Evolutionary conservation across 2,797 vertebrate species (phyloP).

Genomic region (Brachyalestes nurse): DNA sequence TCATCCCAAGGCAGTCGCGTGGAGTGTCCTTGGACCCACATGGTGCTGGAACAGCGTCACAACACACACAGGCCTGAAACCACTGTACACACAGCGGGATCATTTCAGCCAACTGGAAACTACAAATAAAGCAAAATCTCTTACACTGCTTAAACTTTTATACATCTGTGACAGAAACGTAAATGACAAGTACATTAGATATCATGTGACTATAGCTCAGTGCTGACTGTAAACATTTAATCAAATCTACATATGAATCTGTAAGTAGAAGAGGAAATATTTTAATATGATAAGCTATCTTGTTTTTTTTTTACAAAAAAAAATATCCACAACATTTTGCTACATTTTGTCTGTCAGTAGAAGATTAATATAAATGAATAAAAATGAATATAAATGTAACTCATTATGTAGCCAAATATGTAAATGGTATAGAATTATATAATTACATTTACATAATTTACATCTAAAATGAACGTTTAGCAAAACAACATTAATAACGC

Average conservation of each 20-base stretch:
- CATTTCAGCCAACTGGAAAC: not conserved
- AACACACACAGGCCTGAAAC: conserved; percentile 1
- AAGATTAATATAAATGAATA: no score
- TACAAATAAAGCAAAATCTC: not conserved
- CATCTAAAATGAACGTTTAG: not conserved
- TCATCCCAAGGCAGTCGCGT: conserved; percentile 28
- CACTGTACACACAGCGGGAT: not conserved
- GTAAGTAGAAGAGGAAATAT: not conserved
- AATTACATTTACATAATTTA: not conserved
- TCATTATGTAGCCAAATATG: not conserved
- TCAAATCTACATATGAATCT: not conserved
- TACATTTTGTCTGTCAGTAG: no score
- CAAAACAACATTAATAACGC: not conserved
- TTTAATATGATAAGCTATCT: not conserved
- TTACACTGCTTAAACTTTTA: not conserved
- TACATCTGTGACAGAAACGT: not conserved
- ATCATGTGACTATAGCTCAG: not conserved
- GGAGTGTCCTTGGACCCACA: conserved; percentile 48
- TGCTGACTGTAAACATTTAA: not conserved
- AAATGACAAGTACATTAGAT: not conserved
- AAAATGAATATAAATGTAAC: not conserved
- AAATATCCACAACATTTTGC: no score
- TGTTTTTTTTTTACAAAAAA: no score
- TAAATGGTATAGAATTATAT: not conserved
- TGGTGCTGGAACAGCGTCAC: conserved; percentile 15